Percentiles rank a stretch among this genome's conserved stretches.
These are phyloP conservation scores for Dipus sagitta DNA, from an alignment of 2,797 vertebrate species.

Conservation along the genomic window DNA sequence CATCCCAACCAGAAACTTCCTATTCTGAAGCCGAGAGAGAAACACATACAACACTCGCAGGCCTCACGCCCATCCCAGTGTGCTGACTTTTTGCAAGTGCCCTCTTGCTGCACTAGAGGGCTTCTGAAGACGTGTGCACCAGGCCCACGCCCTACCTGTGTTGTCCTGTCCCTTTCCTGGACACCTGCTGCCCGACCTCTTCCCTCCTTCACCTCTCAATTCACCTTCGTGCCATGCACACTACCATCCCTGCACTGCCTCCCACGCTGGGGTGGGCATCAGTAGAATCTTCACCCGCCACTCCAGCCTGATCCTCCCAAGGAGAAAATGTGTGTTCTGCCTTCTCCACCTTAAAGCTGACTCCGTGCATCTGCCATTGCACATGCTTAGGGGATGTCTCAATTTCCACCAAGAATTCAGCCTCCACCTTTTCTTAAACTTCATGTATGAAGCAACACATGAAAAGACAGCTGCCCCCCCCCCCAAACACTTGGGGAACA, in stretches of 20 bases:
- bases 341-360: too few species aligned
- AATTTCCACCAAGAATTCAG: neutral
- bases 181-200: neutral
- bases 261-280: too few species aligned
- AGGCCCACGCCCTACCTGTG: neutral
- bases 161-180: neutral
- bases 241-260: neutral
- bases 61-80: too few species aligned
- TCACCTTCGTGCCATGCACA: neutral
- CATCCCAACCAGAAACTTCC: neutral
- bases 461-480: neutral
- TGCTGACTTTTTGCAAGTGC: too few species aligned
- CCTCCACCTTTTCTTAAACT: neutral
- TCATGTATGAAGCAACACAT: neutral
- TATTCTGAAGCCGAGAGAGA: neutral
- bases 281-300: neutral
- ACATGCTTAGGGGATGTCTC: too few species aligned
- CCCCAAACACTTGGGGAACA: neutral
- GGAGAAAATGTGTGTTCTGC: neutral
- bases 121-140: too few species aligned
- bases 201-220: neutral
- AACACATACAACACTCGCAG: fast-evolving
- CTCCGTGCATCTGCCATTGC: neutral
- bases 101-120: too few species aligned
- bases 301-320: neutral